Base-by-base conservation (phyloP, 1,140 invertebrate species). In the Pseudomyrmex sp. region DNA sequence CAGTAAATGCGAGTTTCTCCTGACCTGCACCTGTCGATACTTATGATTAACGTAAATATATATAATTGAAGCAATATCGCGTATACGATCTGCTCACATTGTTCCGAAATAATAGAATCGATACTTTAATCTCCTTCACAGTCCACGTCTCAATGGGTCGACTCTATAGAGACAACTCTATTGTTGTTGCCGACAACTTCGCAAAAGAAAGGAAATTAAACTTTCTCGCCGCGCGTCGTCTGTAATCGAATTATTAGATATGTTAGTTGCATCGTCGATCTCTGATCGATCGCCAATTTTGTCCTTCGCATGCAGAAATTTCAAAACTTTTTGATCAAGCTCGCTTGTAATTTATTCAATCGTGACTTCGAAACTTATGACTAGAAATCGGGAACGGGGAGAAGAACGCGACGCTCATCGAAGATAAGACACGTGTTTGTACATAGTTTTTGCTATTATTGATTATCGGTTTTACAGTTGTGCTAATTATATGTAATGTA, bases 201-300 rank as follows among this genome's bases (percentile, higher is more conserved):
- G 54, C 12, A 58, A 77, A 46, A 56, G 85, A 84, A 87, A 87
- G 80, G 86, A 87, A 84, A 84, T 62, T 13, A 58, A 84, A 84
- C 85, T 88, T 88, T 88, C 85, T 83, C 86, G 66, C 23, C 18
- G 48, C 72, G n/a, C 63, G 35, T 66, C 63, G 54, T 44, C 23
- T 50, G 54, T 59, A 87, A 84, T 87, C 74, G 84, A 88, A 87
- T 84, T 84, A 84, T 88, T 75, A 80, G 84, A 84, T 73, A 69
- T 66, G 69, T 74, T 54, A 56, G 20, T 66, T 74, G 15, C 50
- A 35, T 35, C 10, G 2, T 65, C 56, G 59, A 52, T 70, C 59
- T 35, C 35, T 35, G 35, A 48, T 76, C 73, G 26, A 86, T 84
- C 80, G 69, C 73, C 10, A 52, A 54, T 75, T 26, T 26, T 75